Evolutionary conservation across 2,888 invertebrate genomes (phyloP).

Genomic region (Sphecodes monilicornis): DNA sequence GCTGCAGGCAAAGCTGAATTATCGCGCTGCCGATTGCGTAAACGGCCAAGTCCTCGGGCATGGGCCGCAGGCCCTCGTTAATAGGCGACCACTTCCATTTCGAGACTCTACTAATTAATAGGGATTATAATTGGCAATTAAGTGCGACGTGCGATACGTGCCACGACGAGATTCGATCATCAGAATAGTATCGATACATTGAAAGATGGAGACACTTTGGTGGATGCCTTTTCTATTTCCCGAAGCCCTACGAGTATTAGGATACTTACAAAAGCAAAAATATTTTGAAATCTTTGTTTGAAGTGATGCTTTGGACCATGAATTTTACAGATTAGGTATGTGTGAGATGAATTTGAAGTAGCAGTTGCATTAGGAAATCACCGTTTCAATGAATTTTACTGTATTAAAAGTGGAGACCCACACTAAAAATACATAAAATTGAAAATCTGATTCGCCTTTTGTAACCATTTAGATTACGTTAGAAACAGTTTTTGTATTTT

Average conservation of each 20-base stretch:
- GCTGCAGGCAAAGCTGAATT: slow-evolving; percentile 76
- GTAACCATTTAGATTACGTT: no score
- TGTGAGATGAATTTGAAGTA: no score
- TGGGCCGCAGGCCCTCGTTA: slow-evolving; percentile 69
- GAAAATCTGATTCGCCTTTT: no score
- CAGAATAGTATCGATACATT: neutral
- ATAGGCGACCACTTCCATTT: slow-evolving; percentile 77
- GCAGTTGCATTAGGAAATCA: no score
- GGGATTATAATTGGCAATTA: slow-evolving; percentile 82
- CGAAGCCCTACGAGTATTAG: neutral
- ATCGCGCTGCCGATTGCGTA: slow-evolving; percentile 78
- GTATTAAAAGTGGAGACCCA: no score
- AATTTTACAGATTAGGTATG: no score
- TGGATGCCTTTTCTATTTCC: neutral
- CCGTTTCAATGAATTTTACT: neutral
- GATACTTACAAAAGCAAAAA: neutral
- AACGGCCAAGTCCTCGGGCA: slow-evolving; percentile 73
- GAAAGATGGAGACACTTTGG: neutral
- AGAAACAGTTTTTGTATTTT: no score
- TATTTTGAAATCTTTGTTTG: neutral
- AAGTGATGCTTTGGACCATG: neutral
- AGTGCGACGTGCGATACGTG: slow-evolving; percentile 47
- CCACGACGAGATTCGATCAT: slow-evolving; percentile 5
- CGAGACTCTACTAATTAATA: slow-evolving; percentile 81
- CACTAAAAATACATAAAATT: neutral